Evolutionary conservation across 1,140 invertebrate genomes (phyloP).

Genomic region (Lasaia peninsularis): DNA sequence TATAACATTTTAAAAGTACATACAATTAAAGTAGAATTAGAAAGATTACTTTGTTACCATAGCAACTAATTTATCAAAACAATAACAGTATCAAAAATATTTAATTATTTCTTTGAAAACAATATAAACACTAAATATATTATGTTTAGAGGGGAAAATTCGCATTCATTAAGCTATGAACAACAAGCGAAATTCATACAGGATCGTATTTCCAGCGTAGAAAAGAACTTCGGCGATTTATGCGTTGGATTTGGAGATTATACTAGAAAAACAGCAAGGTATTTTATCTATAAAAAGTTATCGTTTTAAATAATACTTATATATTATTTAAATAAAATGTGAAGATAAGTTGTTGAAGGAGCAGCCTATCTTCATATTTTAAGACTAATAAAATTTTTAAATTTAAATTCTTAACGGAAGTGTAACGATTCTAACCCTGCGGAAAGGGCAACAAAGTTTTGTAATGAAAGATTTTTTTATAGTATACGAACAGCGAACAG

Average conservation of each 20-base stretch:
- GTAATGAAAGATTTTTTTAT: no score
- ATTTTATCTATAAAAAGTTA: background rate
- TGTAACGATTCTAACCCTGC: no score
- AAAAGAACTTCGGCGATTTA: slow-evolving; percentile 83
- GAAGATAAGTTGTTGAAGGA: no score
- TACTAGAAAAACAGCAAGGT: slow-evolving; percentile 84
- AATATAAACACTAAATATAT: slow-evolving; percentile 16
- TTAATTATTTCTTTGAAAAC: background rate
- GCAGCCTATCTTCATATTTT: no score
- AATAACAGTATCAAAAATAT: background rate
- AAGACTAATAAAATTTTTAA: no score
- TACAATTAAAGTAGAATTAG: no score
- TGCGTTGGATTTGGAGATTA: slow-evolving; percentile 82
- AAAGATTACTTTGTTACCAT: no score
- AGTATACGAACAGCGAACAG: no score
- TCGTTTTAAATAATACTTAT: background rate
- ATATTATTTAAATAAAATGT: no score
- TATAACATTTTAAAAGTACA: no score
- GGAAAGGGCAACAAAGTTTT: no score
- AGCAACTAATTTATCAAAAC: background rate
- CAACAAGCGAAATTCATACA: slow-evolving; percentile 85
- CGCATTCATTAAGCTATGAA: slow-evolving; percentile 74
- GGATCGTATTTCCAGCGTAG: slow-evolving; percentile 82
- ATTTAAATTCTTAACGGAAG: no score
- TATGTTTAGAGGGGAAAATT: slow-evolving; percentile 67